Conservation (phyloP, 2,797 vertebrate species). For the Thamnophis elegans region DNA sequence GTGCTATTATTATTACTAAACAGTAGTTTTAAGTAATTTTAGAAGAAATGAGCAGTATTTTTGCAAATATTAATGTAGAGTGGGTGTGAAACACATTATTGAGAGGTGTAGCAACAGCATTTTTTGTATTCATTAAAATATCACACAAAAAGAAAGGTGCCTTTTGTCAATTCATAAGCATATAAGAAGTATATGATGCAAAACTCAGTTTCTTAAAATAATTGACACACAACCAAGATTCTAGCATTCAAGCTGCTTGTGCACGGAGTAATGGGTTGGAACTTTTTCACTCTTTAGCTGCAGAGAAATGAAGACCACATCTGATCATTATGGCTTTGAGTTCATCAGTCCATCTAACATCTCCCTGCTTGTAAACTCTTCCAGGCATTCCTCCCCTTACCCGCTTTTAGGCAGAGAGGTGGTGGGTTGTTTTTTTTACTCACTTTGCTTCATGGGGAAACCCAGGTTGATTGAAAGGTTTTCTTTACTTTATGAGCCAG, state of each 20-base stretch:
- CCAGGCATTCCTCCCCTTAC: neutral
- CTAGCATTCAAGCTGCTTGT: neutral
- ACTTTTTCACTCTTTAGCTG: neutral
- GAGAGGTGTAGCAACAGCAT: neutral
- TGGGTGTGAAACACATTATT: neutral
- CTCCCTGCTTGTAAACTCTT: neutral
- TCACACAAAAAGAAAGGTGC: neutral
- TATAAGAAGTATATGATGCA: neutral
- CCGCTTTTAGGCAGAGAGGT: neutral
- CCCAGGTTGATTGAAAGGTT: neutral
- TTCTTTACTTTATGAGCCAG: neutral
- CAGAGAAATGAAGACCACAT: neutral
- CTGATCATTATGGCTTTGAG: neutral
- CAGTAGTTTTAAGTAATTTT: neutral
- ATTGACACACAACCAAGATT: neutral
- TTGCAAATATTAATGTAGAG: neutral
- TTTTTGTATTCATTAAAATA: neutral
- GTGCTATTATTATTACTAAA: neutral
- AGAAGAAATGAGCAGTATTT: neutral
- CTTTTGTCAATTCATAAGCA: neutral
- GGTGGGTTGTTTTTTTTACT: neutral
- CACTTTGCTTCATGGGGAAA: neutral
- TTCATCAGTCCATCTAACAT: neutral
- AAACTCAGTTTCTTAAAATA: neutral
- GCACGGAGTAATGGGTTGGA: neutral